These are phyloP conservation scores for Mola mola DNA, from an alignment of 2,113 vertebrate species.

Conservation along the genomic window DNA sequence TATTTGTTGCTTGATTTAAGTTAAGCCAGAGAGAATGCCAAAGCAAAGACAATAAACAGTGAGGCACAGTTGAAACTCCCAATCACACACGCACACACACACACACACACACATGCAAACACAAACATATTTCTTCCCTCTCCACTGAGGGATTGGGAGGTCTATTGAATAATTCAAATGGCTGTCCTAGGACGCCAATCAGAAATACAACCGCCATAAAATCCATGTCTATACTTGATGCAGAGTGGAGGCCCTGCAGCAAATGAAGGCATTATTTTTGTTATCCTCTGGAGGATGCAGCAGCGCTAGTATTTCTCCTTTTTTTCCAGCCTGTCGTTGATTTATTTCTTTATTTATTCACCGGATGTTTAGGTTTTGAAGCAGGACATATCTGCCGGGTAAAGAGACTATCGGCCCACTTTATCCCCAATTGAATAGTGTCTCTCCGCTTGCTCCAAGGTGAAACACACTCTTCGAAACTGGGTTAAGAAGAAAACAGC, in stretches of 20 bases:
- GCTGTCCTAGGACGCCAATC: constrained; percentile 82
- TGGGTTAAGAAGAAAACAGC: constrained; percentile 66
- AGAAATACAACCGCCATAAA: constrained; percentile 85
- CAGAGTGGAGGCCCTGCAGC: constrained; percentile 74
- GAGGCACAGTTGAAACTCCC: constrained; percentile 32
- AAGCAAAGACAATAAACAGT: constrained; percentile 59
- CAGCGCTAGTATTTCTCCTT: constrained; percentile 74
- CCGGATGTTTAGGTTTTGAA: constrained; percentile 74
- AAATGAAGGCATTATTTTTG: constrained; percentile 85
- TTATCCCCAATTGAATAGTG: constrained; percentile 78
- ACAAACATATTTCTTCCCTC: constrained; percentile 65
- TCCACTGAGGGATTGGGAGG: constrained; percentile 61
- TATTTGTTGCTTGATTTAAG: constrained; percentile 41
- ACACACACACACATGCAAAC: constrained; percentile 35
- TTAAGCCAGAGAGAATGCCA: constrained; percentile 50
- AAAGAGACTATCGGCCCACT: constrained; percentile 72
- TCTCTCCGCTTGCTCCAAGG: constrained; percentile 69
- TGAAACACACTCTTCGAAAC: constrained; percentile 70
- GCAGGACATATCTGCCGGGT: constrained; percentile 70
- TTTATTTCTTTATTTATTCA: constrained; percentile 80
- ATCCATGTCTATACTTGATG: constrained; percentile 76
- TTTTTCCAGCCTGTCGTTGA: constrained; percentile 64
- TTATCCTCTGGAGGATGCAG: constrained; percentile 77
- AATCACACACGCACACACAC: constrained; percentile 45
- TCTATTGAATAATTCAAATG: constrained; percentile 85